These are phyloP conservation scores for Todiramphus chloris DNA, from an alignment of 2,113 vertebrate genomes.

Conservation along the genomic window DNA sequence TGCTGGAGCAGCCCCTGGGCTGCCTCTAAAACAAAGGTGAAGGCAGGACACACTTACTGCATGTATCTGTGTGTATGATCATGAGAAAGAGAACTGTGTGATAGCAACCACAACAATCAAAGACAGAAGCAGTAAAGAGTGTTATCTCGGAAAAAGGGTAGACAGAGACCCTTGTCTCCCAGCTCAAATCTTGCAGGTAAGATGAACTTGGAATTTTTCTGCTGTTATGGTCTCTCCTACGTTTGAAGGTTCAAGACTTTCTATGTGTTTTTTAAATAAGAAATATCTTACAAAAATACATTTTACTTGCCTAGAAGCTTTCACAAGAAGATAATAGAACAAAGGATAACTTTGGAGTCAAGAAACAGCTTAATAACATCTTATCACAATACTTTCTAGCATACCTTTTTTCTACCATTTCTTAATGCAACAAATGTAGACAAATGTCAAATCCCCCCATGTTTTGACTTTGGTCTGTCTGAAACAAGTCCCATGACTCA, in stretches of 20 bases:
- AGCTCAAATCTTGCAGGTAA: background rate
- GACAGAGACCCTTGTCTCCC: background rate
- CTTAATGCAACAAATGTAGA: background rate
- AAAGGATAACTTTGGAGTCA: background rate
- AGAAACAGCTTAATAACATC: background rate
- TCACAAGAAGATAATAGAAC: background rate
- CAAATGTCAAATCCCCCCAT: background rate
- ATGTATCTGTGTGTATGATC: background rate
- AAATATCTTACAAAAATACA: background rate
- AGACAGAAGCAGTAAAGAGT: background rate
- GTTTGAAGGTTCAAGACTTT: background rate
- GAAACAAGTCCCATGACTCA: background rate
- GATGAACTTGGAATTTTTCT: background rate
- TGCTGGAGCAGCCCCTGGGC: background rate
- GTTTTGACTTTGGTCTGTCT: background rate
- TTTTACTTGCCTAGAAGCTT: background rate
- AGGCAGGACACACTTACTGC: background rate
- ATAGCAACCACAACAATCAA: background rate
- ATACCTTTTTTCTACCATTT: background rate
- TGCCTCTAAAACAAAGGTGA: background rate
- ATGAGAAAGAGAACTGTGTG: background rate
- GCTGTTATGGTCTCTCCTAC: background rate
- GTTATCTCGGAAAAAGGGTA: fast-evolving
- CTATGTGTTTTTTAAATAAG: background rate
- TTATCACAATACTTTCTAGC: background rate